A percentile compares a stretch with the other conserved stretches of the same genome.
These are phyloP conservation scores for Diadophis punctatus DNA, from an alignment of 2,113 vertebrate genomes.

Conservation along the genomic window DNA sequence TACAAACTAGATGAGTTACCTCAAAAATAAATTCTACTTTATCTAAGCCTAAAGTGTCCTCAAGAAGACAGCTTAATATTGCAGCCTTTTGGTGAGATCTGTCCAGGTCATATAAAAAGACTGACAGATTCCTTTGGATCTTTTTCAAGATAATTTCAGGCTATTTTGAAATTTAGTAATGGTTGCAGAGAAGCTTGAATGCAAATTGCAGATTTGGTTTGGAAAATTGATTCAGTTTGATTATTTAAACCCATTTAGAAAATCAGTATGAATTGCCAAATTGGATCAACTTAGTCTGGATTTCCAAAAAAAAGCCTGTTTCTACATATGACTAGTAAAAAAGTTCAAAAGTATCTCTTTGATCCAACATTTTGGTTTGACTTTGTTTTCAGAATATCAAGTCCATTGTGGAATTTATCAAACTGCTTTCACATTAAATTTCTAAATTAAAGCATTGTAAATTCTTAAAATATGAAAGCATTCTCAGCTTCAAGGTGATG, in stretches of 20 bases:
- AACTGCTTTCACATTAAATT: background rate
- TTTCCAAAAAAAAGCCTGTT: background rate
- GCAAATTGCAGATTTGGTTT: background rate
- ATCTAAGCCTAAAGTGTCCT: background rate
- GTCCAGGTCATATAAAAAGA: background rate
- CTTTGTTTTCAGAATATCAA: background rate
- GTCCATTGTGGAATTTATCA: background rate
- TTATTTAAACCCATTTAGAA: background rate
- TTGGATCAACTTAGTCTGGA: background rate
- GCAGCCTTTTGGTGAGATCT: background rate
- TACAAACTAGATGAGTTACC: background rate
- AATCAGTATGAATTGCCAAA: background rate
- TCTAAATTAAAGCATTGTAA: background rate
- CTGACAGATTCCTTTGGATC: background rate
- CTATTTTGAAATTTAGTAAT: background rate
- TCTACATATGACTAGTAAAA: background rate
- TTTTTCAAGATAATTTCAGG: background rate
- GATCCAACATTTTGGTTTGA: background rate
- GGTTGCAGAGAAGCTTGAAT: background rate
- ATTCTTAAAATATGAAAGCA: background rate
- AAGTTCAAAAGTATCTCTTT: background rate
- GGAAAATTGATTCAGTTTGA: background rate
- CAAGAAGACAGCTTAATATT: background rate
- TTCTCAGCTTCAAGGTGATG: background rate
- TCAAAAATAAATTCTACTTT: background rate